A percentile compares a stretch with the other conserved stretches of the same genome.
Evolutionary conservation across 2,113 vertebrate species (phyloP).

Genomic region (Caranx ignobilis): DNA sequence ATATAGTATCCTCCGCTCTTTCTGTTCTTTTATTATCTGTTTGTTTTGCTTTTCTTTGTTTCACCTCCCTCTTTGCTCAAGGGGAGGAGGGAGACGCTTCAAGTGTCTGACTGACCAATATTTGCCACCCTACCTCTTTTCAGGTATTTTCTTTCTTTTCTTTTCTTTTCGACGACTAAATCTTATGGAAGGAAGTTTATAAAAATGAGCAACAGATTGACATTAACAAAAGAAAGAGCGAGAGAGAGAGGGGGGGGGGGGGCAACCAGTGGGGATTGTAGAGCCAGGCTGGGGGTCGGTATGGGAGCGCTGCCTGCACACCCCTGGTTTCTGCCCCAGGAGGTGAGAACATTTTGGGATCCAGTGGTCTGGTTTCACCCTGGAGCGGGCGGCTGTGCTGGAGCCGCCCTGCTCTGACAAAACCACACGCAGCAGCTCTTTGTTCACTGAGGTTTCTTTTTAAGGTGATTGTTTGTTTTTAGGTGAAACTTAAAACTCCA

Average conservation of each 20-base stretch:
- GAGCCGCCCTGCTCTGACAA: slow-evolving; percentile 60
- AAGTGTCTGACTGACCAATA: slow-evolving; percentile 82
- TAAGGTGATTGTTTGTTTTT: slow-evolving; percentile 34
- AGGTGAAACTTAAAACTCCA: slow-evolving; percentile 59
- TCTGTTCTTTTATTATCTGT: slow-evolving; percentile 52
- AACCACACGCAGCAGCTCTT: neutral
- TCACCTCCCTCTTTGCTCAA: slow-evolving; percentile 39
- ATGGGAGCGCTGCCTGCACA: slow-evolving; percentile 14
- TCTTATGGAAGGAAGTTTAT: slow-evolving; percentile 24
- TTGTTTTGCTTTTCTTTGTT: slow-evolving; percentile 53
- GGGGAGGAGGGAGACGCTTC: slow-evolving; percentile 58
- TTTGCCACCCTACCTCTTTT: slow-evolving; percentile 77
- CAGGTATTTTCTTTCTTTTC: slow-evolving; percentile 56
- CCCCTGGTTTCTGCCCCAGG: slow-evolving; percentile 15
- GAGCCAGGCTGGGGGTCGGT: neutral
- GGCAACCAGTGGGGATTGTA: neutral
- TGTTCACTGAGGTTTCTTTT: slow-evolving; percentile 24
- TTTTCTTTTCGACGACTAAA: slow-evolving; percentile 58
- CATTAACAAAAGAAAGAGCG: neutral
- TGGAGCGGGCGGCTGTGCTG: slow-evolving; percentile 29
- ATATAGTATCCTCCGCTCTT: slow-evolving; percentile 60
- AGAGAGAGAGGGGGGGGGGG: neutral
- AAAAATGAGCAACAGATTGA: slow-evolving; percentile 32
- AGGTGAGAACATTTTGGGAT: slow-evolving; percentile 51
- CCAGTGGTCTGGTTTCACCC: slow-evolving; percentile 68